Base-by-base conservation (phyloP, 2,113 vertebrate genomes). In the Bombycilla garrulus region DNA sequence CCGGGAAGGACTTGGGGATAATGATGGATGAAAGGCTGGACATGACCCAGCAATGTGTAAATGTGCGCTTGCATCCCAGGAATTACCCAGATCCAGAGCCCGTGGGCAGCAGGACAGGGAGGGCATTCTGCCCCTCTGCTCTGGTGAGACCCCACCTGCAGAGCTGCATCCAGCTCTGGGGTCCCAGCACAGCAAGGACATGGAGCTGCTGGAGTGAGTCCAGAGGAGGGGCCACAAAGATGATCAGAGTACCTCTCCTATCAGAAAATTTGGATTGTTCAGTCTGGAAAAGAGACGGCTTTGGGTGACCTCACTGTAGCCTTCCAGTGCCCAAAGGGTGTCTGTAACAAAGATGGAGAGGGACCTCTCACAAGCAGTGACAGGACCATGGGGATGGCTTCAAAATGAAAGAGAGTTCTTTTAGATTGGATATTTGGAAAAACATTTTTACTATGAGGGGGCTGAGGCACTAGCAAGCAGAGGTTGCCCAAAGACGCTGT, bases 171-270 rank as follows among this genome's bases (percentile, higher is more conserved):
- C 47, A 56, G 2, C 48, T 18, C 66, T 36, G 76, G 35, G 6
- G 1, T 6, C 18, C 8, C 67, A 17, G 51, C 51, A 58, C 8
- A 38, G 33, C 4, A 20, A 50, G 18, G 21, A 42, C 24, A 19
- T 1, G 8, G 29, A 62, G 0, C 48, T 71, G 29, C 2, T 87
- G 48, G 13, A 2, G 7, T 1, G 3, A 51, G 44, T 14, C 23
- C 23, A 58, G 67, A 81, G 33, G 26, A 71, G n/a, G 18, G n/a
- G 18, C 33, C 57, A 65, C 18, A 15, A 36, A 33, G 15, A 4
- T 24, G 6, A 45, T 17, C 25, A 58, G 36, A 36, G 8, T 4
- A 58, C 5, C 44, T 44, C 53, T 66, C 0, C 33, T 45, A 1
- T 21, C 15, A 81, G 28, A 31, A 51, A 67, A 81, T 14, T 21